Evolutionary conservation across 2,888 invertebrate genomes (phyloP).

Genomic region (Autographa gamma): DNA sequence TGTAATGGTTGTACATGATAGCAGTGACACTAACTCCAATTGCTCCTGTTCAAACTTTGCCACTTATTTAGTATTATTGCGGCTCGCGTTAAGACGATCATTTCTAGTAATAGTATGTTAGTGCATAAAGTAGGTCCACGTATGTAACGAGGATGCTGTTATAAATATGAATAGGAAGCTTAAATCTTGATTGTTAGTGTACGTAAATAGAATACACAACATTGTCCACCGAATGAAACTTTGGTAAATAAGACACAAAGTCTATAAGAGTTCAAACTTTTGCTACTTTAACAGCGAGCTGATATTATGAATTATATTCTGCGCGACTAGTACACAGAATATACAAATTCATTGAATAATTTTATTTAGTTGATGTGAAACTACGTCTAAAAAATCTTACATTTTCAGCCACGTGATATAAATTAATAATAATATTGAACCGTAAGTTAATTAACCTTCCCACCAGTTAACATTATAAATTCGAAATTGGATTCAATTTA

Average conservation of each 20-base stretch:
- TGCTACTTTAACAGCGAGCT: not conserved
- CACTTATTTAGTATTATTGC: constrained; percentile 25
- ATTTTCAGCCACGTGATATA: too few relatives aligned
- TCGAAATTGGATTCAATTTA: too few relatives aligned
- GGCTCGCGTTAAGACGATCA: not conserved
- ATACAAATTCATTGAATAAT: too few relatives aligned
- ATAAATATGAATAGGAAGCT: constrained; percentile 9
- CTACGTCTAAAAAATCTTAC: too few relatives aligned
- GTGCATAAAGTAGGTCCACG: constrained; percentile 5
- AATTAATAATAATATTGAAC: too few relatives aligned
- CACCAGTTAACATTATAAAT: too few relatives aligned
- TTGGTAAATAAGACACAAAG: not conserved
- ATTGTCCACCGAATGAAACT: not conserved
- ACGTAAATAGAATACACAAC: not conserved
- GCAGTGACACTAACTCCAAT: constrained; percentile 20
- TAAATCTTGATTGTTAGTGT: constrained; percentile 3
- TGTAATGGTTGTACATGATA: constrained; percentile 34
- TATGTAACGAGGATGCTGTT: constrained; percentile 9
- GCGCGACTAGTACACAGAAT: too few relatives aligned
- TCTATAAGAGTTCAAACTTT: not conserved
- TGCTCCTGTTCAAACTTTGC: constrained; percentile 23
- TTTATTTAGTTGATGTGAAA: too few relatives aligned
- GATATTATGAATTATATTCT: not conserved
- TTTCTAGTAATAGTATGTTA: not conserved
- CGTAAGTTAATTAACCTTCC: too few relatives aligned